Percentiles rank a stretch among this genome's conserved stretches.
phyloP scores from a whole-genome alignment of 1,140 invertebrate species.

The Drosophila rufa region DNA sequence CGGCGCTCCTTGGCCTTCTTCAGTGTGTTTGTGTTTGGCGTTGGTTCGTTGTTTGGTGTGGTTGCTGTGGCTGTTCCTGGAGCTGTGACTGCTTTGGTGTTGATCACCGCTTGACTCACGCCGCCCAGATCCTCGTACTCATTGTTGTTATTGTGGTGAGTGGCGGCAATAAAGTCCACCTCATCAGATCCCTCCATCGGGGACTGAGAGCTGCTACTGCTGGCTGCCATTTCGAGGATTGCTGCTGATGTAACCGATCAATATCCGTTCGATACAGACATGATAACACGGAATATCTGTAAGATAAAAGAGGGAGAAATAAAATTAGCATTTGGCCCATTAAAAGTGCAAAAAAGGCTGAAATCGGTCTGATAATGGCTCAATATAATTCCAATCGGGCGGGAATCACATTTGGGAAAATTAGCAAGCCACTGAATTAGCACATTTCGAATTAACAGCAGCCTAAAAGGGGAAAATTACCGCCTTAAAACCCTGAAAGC shows the following conservation, averaged over 20 bases:
- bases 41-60: conserved; percentile 75
- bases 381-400: conserved; percentile 22
- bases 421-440: conserved; percentile 14
- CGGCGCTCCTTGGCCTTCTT: conserved; percentile 72
- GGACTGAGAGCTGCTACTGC: conserved; percentile 35
- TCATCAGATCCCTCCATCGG: conserved; percentile 57
- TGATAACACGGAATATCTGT: conserved; percentile 38
- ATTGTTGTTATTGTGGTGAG: conserved; percentile 67
- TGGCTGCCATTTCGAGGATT: conserved; percentile 48
- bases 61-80: conserved; percentile 40
- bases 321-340: conserved; percentile 18
- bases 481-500: background rate
- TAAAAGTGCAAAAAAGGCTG: conserved; percentile 2
- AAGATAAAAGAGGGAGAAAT: conserved; percentile 6
- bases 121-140: conserved; percentile 65
- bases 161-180: conserved; percentile 62
- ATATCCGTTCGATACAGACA: conserved; percentile 42
- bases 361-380: conserved; percentile 8
- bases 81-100: conserved; percentile 56
- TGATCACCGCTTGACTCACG: conserved; percentile 53
- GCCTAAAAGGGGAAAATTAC: conserved; percentile 2
- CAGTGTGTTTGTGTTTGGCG: conserved; percentile 58
- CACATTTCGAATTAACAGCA: conserved; percentile 3
- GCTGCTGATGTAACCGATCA: conserved; percentile 42
- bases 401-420: conserved; percentile 6